Conservation (phyloP, 1,140 invertebrate genomes). For the Spodoptera frugiperda region DNA sequence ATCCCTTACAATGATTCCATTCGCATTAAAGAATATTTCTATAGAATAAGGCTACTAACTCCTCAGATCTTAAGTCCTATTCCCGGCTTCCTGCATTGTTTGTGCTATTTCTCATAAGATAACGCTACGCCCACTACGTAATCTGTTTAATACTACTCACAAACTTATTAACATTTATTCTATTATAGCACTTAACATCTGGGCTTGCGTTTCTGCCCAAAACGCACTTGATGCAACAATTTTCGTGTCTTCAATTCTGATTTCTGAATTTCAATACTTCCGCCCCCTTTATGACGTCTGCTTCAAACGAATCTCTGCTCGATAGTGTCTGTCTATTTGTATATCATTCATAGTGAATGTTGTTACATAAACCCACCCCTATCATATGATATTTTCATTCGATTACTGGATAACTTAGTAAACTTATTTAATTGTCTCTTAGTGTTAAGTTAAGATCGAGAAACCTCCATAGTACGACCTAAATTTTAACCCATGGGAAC, state of each 20-base stretch:
- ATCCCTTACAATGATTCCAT: background rate
- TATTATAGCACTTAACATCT: slow-evolving; percentile 2
- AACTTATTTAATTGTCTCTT: slow-evolving; percentile 27
- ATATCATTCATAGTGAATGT: slow-evolving; percentile 44
- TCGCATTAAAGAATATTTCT: background rate
- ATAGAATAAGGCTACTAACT: slow-evolving; percentile 29
- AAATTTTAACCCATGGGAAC: slow-evolving; percentile 31
- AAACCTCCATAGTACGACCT: slow-evolving; percentile 36
- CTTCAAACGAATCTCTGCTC: slow-evolving; percentile 75
- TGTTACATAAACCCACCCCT: slow-evolving; percentile 80
- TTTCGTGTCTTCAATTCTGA: slow-evolving; percentile 6
- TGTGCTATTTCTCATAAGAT: slow-evolving; percentile 47
- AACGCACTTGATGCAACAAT: slow-evolving; percentile 36
- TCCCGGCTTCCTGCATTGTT: slow-evolving; percentile 58
- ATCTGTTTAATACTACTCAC: slow-evolving; percentile 41
- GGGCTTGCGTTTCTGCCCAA: slow-evolving; percentile 27
- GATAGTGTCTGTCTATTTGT: slow-evolving; percentile 53
- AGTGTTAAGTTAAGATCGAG: slow-evolving; percentile 41
- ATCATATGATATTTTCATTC: slow-evolving; percentile 51
- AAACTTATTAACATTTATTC: slow-evolving; percentile 39
- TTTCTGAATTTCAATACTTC: background rate
- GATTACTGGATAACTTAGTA: slow-evolving; percentile 24
- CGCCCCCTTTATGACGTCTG: slow-evolving; percentile 25
- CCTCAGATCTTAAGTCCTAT: slow-evolving; percentile 56
- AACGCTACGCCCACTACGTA: slow-evolving; percentile 49